phyloP scores from a whole-genome alignment of 2,888 invertebrate genomes.

The Melieria picta region DNA sequence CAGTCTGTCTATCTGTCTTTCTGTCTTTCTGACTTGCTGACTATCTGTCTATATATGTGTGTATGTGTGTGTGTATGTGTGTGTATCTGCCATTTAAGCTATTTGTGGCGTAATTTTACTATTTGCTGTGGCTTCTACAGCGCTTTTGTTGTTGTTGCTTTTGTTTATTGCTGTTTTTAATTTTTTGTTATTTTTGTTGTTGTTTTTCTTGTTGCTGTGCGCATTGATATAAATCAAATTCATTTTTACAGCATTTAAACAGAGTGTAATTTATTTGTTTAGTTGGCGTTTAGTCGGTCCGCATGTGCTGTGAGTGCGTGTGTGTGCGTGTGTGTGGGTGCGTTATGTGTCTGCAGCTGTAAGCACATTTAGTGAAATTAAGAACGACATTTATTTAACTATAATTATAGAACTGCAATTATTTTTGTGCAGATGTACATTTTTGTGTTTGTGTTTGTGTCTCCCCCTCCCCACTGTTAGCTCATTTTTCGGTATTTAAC shows the following conservation, averaged over 20 bases:
- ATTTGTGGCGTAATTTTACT: conserved; percentile 1
- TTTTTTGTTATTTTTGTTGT: conserved; percentile 24
- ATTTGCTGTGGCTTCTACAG: conserved; percentile 8
- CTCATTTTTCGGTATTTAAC: too few relatives aligned
- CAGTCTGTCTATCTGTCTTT: not conserved
- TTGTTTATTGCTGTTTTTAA: conserved; percentile 23
- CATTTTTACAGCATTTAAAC: conserved; percentile 62
- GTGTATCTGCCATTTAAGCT: not conserved
- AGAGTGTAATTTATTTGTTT: conserved; percentile 55
- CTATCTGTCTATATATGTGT: not conserved
- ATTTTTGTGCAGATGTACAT: not conserved
- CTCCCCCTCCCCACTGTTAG: too few relatives aligned
- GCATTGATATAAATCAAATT: conserved; percentile 55
- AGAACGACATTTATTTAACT: conserved; percentile 4
- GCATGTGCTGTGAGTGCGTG: not conserved
- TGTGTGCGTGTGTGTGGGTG: not conserved
- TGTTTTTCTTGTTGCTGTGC: conserved; percentile 24
- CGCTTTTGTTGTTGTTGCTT: conserved; percentile 16
- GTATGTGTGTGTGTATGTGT: not conserved
- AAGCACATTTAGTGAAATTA: conserved; percentile 17
- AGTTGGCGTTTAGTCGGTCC: conserved; percentile 24
- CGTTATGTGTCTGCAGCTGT: conserved; percentile 22
- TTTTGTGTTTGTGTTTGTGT: too few relatives aligned
- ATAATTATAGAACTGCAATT: not conserved
- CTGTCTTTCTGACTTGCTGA: too few relatives aligned